phyloP scores from a whole-genome alignment of 1,140 invertebrate genomes.

The Orius laevigatus region DNA sequence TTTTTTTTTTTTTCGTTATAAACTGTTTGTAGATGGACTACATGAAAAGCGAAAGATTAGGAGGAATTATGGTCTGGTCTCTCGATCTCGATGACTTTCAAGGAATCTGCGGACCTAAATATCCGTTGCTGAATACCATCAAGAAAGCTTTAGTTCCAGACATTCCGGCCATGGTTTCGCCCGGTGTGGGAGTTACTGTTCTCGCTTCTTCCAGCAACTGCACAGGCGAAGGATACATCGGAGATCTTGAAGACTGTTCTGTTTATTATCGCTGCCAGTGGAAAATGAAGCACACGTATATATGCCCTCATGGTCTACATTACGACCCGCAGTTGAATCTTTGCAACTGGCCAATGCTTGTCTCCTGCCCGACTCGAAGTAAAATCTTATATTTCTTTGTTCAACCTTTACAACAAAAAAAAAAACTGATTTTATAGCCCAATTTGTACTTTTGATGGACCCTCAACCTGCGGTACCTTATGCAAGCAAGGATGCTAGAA shows the following conservation, averaged over 20 bases:
- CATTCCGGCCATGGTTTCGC: background rate
- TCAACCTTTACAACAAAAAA: slow-evolving; percentile 22
- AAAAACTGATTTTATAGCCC: background rate
- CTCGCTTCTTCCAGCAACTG: slow-evolving; percentile 17
- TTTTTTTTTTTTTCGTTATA: slow-evolving; percentile 33
- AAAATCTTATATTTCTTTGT: background rate
- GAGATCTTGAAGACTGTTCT: slow-evolving; percentile 45
- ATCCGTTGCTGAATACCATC: slow-evolving; percentile 59
- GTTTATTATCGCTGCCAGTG: slow-evolving; percentile 46
- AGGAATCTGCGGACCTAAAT: slow-evolving; percentile 47
- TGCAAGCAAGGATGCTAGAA: slow-evolving; percentile 5
- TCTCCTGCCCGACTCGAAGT: slow-evolving; percentile 13
- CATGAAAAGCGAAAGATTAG: slow-evolving; percentile 29
- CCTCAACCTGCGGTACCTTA: background rate
- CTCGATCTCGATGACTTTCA: slow-evolving; percentile 43
- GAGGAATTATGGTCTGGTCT: slow-evolving; percentile 82
- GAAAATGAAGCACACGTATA: slow-evolving; percentile 22
- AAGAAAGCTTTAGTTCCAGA: slow-evolving; percentile 23
- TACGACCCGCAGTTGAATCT: slow-evolving; percentile 32
- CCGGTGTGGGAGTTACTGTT: slow-evolving; percentile 14
- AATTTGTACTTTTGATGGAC: slow-evolving; percentile 1
- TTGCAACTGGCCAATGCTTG: slow-evolving; percentile 25
- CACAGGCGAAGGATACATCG: slow-evolving; percentile 22
- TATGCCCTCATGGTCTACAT: slow-evolving; percentile 33
- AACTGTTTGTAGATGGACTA: slow-evolving; percentile 50